These are phyloP conservation scores for Xenentodon cancila DNA, from an alignment of 2,797 vertebrate genomes.

Conservation along the genomic window DNA sequence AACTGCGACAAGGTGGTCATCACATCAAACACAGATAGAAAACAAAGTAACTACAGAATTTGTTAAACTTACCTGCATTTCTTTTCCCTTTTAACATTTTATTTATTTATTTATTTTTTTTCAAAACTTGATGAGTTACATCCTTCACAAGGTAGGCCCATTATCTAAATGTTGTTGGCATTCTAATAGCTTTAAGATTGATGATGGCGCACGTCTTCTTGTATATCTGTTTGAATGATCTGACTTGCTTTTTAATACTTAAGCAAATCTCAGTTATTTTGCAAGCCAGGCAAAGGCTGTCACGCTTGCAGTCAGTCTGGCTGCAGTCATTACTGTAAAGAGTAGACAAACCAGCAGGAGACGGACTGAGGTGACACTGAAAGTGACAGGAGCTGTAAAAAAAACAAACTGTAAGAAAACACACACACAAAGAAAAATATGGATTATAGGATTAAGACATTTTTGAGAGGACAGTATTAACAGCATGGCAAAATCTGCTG, in stretches of 20 bases:
- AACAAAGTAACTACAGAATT: background rate
- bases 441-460: conserved; percentile 2
- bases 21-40: conserved; percentile 17
- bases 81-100: background rate
- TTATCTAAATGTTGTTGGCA: background rate
- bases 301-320: conserved; percentile 35
- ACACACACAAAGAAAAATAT: conserved; percentile 36
- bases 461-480: conserved; percentile 32
- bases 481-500: conserved; percentile 2
- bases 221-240: conserved; percentile 21
- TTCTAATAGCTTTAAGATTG: background rate
- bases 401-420: conserved; percentile 56
- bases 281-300: conserved; percentile 39
- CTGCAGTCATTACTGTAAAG: conserved; percentile 55
- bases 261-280: conserved; percentile 45
- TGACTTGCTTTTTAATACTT: conserved; percentile 30
- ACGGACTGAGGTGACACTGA: conserved; percentile 50
- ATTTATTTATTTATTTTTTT: too few relatives aligned
- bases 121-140: background rate
- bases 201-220: conserved; percentile 1
- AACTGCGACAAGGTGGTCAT: conserved; percentile 10
- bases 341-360: conserved; percentile 44
- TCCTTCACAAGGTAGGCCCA: background rate
- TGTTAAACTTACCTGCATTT: background rate
- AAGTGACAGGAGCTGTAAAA: conserved; percentile 39